phyloP scores from a whole-genome alignment of 2,797 vertebrate species.

The Thaleichthys pacificus region DNA sequence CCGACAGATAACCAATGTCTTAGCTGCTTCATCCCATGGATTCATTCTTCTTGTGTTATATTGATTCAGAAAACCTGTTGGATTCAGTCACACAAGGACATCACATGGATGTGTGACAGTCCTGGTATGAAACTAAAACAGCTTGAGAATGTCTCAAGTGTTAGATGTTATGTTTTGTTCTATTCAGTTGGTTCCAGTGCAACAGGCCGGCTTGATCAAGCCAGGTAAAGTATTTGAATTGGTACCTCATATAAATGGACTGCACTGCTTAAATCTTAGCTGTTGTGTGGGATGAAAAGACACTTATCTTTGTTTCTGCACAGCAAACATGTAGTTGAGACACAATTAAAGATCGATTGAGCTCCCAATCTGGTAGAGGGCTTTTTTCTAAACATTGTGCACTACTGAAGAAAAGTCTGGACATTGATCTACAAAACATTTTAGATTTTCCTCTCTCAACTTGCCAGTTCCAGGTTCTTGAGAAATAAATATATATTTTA shows the following conservation, averaged over 20 bases:
- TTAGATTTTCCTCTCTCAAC: neutral
- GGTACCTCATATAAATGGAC: neutral
- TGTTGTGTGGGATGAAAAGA: neutral
- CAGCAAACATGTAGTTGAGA: neutral
- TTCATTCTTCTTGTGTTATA: conserved; percentile 1
- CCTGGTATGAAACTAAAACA: neutral
- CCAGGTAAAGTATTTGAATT: neutral
- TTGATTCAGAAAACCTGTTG: neutral
- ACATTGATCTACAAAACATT: neutral
- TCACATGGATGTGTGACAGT: no score
- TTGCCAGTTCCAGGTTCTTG: no score
- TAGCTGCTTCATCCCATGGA: neutral
- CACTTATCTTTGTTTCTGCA: neutral
- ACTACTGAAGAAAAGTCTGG: neutral
- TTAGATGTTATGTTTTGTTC: neutral
- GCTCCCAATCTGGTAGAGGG: no score
- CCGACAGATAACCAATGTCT: neutral
- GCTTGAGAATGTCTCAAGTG: neutral
- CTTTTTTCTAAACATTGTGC: neutral
- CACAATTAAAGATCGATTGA: neutral
- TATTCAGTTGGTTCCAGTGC: neutral
- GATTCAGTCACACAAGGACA: neutral
- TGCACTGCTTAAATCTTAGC: neutral
- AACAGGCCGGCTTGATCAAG: neutral
- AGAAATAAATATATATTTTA: no score